Evolutionary conservation across 2,888 invertebrate species (phyloP), one percentile per base, ranked within the genome.

Genomic region (Rhamphomyia laevipes): DNA sequence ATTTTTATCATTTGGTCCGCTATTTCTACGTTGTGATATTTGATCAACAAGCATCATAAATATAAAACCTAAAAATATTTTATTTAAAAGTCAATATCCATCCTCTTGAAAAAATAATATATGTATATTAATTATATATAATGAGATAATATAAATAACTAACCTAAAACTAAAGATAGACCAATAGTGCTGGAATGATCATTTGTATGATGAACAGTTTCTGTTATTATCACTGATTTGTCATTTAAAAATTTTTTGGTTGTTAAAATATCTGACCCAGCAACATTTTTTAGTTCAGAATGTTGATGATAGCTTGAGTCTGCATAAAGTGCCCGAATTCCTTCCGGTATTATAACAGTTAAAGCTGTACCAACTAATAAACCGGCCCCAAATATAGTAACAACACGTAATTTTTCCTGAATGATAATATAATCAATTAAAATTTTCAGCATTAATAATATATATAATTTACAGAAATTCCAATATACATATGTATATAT

Each of bases 11-110:
- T 74, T 70, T 0, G 78, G 77, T 9, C 52, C 53, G 52, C 76
- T 77, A 49, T 72, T 75, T 51, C 71, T 74, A 6, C 73, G 63
- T 1, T 78, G 71, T 0, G 78, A 78, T 59, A 80, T 63, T 65
- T 99, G 95, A 69, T 99, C 99, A 1, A 99, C 86, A 12, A 99
- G 69, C 55, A 99, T 76, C 99, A 99, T 99, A 65, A 97, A 92
- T 35, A 99, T 84, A 68, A 99, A 99, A 13, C 99, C 79, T 76
- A 65, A 3, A 62, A 63, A 27, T n/a, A n/a, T n/a, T n/a, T n/a
- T n/a, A n/a, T n/a, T n/a, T n/a, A n/a, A n/a, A n/a, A n/a, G n/a
- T n/a, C n/a, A n/a, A n/a, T n/a, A n/a, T n/a, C n/a, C n/a, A n/a
- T n/a, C n/a, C n/a, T n/a, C n/a, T n/a, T n/a, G n/a, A n/a, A n/a